Percentiles rank a stretch among this genome's conserved stretches.
These are phyloP conservation scores for Artibeus lituratus DNA, from an alignment of 2,797 vertebrate genomes.

Conservation along the genomic window DNA sequence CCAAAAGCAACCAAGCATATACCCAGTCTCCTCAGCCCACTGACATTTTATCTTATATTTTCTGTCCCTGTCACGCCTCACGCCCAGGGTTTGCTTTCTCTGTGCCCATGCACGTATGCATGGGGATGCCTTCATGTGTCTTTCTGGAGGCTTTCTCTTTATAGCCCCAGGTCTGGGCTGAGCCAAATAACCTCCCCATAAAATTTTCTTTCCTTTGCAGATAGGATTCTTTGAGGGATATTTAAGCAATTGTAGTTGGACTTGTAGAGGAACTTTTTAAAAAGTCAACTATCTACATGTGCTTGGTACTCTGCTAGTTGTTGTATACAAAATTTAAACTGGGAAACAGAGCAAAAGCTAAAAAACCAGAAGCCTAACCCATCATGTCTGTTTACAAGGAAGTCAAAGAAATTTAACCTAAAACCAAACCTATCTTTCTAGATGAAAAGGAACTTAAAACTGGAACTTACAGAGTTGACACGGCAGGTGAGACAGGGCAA, in stretches of 20 bases:
- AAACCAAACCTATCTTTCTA: slow-evolving; percentile 4
- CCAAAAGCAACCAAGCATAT: background rate
- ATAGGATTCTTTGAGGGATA: background rate
- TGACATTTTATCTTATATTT: background rate
- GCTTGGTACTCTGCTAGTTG: background rate
- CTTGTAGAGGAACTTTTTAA: background rate
- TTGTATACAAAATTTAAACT: background rate
- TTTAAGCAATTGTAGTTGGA: background rate
- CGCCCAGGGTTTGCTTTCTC: background rate
- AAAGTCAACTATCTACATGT: background rate
- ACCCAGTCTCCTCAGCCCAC: background rate
- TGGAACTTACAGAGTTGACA: background rate
- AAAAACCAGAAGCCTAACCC: background rate
- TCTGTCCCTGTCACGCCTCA: background rate
- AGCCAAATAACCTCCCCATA: background rate
- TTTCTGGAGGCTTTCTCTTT: background rate
- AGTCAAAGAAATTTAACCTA: slow-evolving; percentile 5
- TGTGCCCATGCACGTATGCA: background rate
- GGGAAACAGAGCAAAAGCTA: slow-evolving; percentile 2
- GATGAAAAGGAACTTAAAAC: slow-evolving; percentile 40
- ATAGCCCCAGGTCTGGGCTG: background rate
- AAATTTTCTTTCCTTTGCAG: slow-evolving; percentile 24
- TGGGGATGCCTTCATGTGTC: background rate
- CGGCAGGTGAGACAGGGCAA: background rate
- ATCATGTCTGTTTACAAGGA: background rate